phyloP scores from a whole-genome alignment of 2,888 invertebrate species.

The Nemurella pictetii region DNA sequence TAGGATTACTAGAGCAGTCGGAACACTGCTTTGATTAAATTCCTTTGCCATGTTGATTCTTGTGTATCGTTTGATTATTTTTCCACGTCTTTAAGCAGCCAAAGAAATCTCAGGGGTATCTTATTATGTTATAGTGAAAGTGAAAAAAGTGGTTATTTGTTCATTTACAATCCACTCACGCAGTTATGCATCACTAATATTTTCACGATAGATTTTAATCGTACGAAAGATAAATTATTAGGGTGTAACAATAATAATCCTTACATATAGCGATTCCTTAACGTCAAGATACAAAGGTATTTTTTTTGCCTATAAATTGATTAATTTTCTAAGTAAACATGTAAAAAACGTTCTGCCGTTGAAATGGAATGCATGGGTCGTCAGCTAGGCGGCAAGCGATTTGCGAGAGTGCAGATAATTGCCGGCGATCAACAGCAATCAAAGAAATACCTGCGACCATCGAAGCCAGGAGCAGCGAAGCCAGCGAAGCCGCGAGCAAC shows the following conservation, averaged over 20 bases:
- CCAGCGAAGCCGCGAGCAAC: not conserved
- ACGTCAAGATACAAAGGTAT: not conserved
- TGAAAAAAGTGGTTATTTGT: not conserved
- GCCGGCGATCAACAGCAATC: not conserved
- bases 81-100: not conserved
- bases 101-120: not conserved
- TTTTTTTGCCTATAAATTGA: not conserved
- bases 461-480: not conserved
- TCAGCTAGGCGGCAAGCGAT: too few relatives aligned
- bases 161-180: not conserved
- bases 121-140: not conserved
- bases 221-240: not conserved
- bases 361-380: too few relatives aligned
- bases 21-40: not conserved
- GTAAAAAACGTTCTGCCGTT: too few relatives aligned
- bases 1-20: too few relatives aligned
- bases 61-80: not conserved
- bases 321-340: not conserved
- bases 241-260: not conserved
- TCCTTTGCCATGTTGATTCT: not conserved
- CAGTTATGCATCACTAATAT: not conserved
- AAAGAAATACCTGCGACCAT: not conserved
- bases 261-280: not conserved
- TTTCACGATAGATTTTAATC: not conserved
- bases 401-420: not conserved